Evolutionary conservation across 2,797 vertebrate species (phyloP).

Genomic region (Manis crassicaudata): DNA sequence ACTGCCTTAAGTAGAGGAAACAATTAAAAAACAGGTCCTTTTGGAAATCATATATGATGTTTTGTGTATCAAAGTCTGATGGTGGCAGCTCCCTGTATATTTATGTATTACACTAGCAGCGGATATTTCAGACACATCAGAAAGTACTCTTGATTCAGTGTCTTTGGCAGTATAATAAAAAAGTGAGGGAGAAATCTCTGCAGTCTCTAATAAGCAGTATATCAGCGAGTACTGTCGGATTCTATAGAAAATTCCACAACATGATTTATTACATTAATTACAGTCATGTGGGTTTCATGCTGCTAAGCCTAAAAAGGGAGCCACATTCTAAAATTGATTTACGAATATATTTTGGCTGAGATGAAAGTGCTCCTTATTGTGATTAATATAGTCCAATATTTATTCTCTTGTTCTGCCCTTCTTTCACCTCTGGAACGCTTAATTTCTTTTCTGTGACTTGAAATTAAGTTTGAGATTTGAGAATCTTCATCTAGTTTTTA

Average conservation of each 20-base stretch:
- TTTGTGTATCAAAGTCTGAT: conserved; percentile 43
- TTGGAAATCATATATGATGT: not conserved
- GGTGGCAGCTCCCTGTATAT: not conserved
- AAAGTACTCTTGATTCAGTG: conserved; percentile 80
- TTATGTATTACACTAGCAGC: conserved; percentile 73
- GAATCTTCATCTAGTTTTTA: conserved; percentile 76
- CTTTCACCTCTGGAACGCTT: conserved; percentile 75
- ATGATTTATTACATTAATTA: conserved; percentile 90
- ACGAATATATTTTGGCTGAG: conserved; percentile 84
- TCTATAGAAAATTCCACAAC: conserved; percentile 75
- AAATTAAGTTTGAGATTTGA: conserved; percentile 81
- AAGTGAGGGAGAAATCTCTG: conserved; percentile 70
- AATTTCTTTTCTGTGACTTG: conserved; percentile 76
- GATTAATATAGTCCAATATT: conserved; percentile 86
- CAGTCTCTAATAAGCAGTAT: conserved; percentile 82
- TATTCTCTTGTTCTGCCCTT: conserved; percentile 78
- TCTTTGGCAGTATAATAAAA: conserved; percentile 79
- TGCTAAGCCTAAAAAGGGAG: conserved; percentile 82
- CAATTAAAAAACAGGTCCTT: conserved; percentile 59
- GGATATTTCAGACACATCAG: conserved; percentile 71
- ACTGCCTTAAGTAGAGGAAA: conserved; percentile 31
- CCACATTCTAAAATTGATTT: conserved; percentile 86
- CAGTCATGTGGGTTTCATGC: conserved; percentile 80
- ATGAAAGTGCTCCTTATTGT: conserved; percentile 82
- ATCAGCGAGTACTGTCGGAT: conserved; percentile 81